A percentile compares a stretch with the other conserved stretches of the same genome.
Conservation (phyloP, 2,888 invertebrate species). For the Noctua janthina region DNA sequence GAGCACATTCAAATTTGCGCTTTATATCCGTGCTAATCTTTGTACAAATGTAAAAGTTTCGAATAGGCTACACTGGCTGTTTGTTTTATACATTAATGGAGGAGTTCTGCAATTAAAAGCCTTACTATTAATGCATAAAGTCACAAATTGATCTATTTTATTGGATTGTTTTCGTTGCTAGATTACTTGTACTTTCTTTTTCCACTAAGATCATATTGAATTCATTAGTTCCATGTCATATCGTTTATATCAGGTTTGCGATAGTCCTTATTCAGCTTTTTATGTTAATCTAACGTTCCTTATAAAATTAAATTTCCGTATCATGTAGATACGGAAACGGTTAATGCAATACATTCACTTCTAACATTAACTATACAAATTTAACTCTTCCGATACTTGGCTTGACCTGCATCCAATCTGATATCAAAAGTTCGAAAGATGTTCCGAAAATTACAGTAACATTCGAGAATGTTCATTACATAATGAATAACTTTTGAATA, state of each 20-base stretch:
- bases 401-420: slow-evolving; percentile 57
- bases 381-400: slow-evolving; percentile 41
- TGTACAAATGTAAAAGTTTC: slow-evolving; percentile 28
- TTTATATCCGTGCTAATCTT: slow-evolving; percentile 40
- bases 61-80: slow-evolving; percentile 4
- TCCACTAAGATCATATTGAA: neutral
- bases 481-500: slow-evolving; percentile 48
- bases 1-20: slow-evolving; percentile 28
- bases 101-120: slow-evolving; percentile 5
- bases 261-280: neutral
- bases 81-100: slow-evolving; percentile 20
- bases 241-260: neutral
- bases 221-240: slow-evolving; percentile 7
- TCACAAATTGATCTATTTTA: slow-evolving; percentile 13
- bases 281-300: neutral
- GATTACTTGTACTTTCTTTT: slow-evolving; percentile 11
- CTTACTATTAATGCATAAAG: neutral
- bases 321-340: slow-evolving; percentile 14
- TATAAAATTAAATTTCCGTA: neutral
- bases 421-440: slow-evolving; percentile 57
- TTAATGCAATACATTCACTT: slow-evolving; percentile 9
- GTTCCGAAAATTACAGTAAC: slow-evolving; percentile 54
- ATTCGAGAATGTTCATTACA: slow-evolving; percentile 42
- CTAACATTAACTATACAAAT: slow-evolving; percentile 33
- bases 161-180: slow-evolving; percentile 8